Evolutionary conservation across 1,140 invertebrate genomes (phyloP).

Genomic region (Rhyacophila brunnea): DNA sequence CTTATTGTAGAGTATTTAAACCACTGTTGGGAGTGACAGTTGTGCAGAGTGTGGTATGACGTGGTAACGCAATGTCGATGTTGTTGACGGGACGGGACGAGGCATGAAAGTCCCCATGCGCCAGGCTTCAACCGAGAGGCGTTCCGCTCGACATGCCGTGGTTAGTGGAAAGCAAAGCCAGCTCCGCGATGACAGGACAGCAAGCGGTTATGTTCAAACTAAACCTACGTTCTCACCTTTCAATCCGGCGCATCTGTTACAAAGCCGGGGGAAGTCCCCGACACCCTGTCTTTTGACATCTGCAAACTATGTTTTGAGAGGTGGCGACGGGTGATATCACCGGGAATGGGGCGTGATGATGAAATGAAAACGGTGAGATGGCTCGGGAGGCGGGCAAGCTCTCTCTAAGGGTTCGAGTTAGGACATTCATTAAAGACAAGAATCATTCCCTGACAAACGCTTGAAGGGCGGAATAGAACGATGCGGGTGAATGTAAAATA

Average conservation of each 20-base stretch:
- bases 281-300: conserved; percentile 2
- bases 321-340: conserved; percentile 9
- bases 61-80: not conserved
- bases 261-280: not conserved
- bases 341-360: conserved; percentile 15
- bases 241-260: conserved; percentile 9
- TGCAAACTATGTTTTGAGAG: not conserved
- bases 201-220: conserved; percentile 18
- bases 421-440: conserved; percentile 32
- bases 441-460: conserved; percentile 37
- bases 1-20: not conserved
- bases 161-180: conserved; percentile 26
- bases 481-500: conserved; percentile 14
- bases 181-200: conserved; percentile 16
- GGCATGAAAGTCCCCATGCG: no score
- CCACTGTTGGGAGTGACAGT: not conserved
- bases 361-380: conserved; percentile 10
- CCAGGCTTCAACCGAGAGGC: not conserved
- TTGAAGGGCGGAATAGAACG: conserved; percentile 30
- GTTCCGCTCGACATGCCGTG: conserved; percentile 25
- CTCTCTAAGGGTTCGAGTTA: conserved; percentile 14
- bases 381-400: conserved; percentile 12
- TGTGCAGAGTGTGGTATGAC: not conserved
- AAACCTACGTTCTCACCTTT: conserved; percentile 32
- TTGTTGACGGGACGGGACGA: no score